Evolutionary conservation across 2,113 vertebrate species (phyloP), one percentile per base, ranked within the genome.

Genomic region (Gnathonemus echidnorhynchus): DNA sequence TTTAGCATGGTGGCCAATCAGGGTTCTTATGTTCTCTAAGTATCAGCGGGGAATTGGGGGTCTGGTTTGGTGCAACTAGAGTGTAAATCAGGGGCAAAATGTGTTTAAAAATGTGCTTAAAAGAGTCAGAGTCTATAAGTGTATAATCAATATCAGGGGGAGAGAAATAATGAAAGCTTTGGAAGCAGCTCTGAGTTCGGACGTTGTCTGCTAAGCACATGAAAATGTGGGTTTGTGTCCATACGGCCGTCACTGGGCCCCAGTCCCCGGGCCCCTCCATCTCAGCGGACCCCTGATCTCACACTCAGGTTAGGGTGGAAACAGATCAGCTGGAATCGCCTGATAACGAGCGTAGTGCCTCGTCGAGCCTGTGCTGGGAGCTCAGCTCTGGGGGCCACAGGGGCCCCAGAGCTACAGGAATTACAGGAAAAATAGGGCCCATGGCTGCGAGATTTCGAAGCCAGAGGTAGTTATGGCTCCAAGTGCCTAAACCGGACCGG

Each of bases 301-400:
- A 80, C 45, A 56, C 90, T 87, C 53, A 48, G 89, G 77, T 85
- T 88, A 56, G 84, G 83, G 66, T 90, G 90, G 90, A 91, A 91
- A 91, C 91, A 90, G 91, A 92, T 92, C 91, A 91, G 92, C 90
- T 19, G 84, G 90, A 91, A 92, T 93, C 70, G 27, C 80, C 91
- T 90, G 92, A 91, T 92, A 92, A 93, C 90, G 87, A 84, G 74
- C 91, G 83, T 87, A 90, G 74, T 89, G 90, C 88, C 90, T 35
- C 88, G 77, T 93, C 91, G 91, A 92, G 2, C 92, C 90, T 77
- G 85, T 85, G 83, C 90, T 92, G 92, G 91, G 91, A 90, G 91
- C 91, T 93, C 91, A 92, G 91, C 92, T 92, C 11, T 13, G 13
- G 49, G 83, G 10, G 17, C 4, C 13, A 87, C 27, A 15, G 31